phyloP scores from a whole-genome alignment of 2,888 invertebrate species.

The Imbricaverruca yamaguchii region DNA sequence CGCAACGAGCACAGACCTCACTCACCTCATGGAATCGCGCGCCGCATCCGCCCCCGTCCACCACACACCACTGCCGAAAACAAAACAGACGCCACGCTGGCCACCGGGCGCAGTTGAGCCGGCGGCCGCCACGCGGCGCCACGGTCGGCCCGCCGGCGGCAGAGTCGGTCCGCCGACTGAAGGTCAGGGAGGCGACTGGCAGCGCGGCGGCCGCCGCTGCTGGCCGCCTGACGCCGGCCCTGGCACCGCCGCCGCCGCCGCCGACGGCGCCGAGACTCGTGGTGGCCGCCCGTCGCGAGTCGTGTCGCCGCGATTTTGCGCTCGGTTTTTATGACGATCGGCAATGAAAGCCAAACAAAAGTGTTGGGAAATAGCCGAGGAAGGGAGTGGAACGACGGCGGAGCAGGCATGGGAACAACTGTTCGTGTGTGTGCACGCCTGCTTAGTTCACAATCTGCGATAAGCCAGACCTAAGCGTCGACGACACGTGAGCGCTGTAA shows the following conservation, averaged over 20 bases:
- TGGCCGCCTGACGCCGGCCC: neutral
- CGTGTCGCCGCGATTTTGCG: no score
- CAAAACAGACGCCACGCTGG: neutral
- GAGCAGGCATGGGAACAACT: no score
- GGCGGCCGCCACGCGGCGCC: constrained; percentile 1
- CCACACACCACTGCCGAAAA: neutral
- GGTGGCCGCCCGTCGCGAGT: no score
- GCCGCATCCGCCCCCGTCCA: neutral
- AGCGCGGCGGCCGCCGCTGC: neutral
- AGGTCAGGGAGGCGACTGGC: neutral
- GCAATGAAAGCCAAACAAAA: no score
- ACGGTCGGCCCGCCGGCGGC: constrained; percentile 1
- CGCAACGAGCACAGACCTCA: neutral
- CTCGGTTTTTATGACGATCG: no score
- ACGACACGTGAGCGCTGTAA: no score
- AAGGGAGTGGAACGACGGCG: no score
- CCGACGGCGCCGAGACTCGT: no score
- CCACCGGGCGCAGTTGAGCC: neutral
- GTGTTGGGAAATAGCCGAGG: no score
- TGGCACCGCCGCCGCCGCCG: neutral
- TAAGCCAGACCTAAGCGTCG: no score
- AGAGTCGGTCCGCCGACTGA: neutral
- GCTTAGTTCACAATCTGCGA: no score
- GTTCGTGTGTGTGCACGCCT: no score
- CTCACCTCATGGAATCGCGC: neutral